Base-by-base conservation (phyloP, 2,113 vertebrate genomes). In the Callaeas wilsoni region DNA sequence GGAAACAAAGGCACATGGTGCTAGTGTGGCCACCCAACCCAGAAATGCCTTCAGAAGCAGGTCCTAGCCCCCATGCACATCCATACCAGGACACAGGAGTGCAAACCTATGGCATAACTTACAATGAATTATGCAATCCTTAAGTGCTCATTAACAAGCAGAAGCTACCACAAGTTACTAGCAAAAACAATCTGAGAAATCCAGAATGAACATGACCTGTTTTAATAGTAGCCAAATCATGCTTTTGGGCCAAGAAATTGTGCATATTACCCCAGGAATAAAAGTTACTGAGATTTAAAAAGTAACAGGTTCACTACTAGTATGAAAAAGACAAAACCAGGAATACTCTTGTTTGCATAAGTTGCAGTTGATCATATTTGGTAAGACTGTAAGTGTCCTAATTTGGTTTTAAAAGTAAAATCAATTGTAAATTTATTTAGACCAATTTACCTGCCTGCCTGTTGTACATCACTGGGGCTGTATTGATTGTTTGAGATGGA, bases 401-500 rank as follows among this genome's bases (percentile, higher is more conserved):
- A 98, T 98, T 98, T 95, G 92, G 95, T 98, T 98, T 97, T 93
- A 88, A 97, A 97, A 96, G 90, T 93, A 96, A 97, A 97, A 98
- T 98, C 94, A 96, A 98, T 98, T 96, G 96, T 97, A 97, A 97
- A 97, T 98, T 98, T 98, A 98, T 98, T 98, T 97, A 97, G 95
- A 95, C 91, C 97, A 97, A 96, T 96, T 97, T 97, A 96, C 96
- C 83, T 77, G 89, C 95, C 93, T 21, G 95, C 89, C 97, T 97
- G 95, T 87, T 97, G 76, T 97, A 97, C 87, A 97, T 98, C 97
- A 98, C 87, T 81, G 74, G 77, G 92, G 86, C 77, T 22, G 30
- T 87, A 93, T 94, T 96, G 97, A 98, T 97, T 94, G 94, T 87
- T 94, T 91, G 95, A 96, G 92, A 96, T 39, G 49, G 71, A 89